Evolutionary conservation across 2,888 invertebrate genomes (phyloP), one percentile per base, ranked within the genome.

Genomic region (Pristionchus fissidentatus): DNA sequence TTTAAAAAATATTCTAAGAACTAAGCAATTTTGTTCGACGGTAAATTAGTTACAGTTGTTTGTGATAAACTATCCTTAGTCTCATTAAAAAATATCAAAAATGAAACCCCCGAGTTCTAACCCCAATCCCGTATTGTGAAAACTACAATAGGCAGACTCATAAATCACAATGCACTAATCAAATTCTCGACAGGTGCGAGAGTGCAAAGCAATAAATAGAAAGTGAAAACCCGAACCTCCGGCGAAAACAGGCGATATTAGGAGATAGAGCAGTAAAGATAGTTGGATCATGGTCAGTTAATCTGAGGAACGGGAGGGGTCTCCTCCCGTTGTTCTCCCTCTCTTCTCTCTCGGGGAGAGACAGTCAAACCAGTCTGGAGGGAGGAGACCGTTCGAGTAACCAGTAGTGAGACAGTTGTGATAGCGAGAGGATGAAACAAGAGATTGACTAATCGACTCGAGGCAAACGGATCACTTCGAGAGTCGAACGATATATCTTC

Each of bases 251-350:
- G 29, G 7, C 26, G 75, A 32, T 46, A 75, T 46, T n/a, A n/a
- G n/a, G n/a, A 75, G 15, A 19, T 75, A 75, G 75, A 75, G 75
- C 46, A 75, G 46, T 46, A 75, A 49, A 35, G 75, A 75, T 75
- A 75, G 70, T 73, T 73, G 75, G 75, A 75, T 75, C 75, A 75
- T 75, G 15, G 52, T 22, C 7, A 35, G 35, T 78, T 78, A 55
- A 52, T 78, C 52, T 55, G 78, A 55, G 62, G 35, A 62, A n/a
- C 46, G 46, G 32, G 38, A 75, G 43, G 75, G 55, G 32, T 78
- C 32, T 29, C 32, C 26, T 32, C 77, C 32, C 49, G n/a, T 35
- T 41, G 41, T 26, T 41, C 32, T 35, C 29, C 38, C 70, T 43
- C 43, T 73, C 41, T 22, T n/a, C n/a, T 66, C 66, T 66, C 66